phyloP scores from a whole-genome alignment of 30 jellyfish, hydroid and myxozoan species.

The Aurelia sp. region DNA sequence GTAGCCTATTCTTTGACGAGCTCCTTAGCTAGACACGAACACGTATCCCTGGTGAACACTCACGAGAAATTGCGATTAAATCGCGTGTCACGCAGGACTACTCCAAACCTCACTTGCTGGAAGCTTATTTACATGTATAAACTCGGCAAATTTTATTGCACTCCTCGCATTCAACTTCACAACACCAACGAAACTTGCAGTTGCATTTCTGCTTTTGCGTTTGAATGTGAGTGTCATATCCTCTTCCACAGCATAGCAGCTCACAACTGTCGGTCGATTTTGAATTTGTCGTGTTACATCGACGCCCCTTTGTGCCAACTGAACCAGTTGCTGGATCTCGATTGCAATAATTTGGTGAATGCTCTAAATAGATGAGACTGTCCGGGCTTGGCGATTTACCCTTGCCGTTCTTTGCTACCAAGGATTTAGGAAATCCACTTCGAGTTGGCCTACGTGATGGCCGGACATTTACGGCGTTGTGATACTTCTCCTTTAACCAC shows the following conservation, averaged over 20 bases:
- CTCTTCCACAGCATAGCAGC: conserved; percentile 94
- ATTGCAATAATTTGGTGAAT: conserved; percentile 91
- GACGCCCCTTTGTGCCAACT: conserved; percentile 93
- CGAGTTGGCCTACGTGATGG: conserved; percentile 64
- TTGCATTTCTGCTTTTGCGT: conserved; percentile 65
- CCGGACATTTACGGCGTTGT: conserved; percentile 49
- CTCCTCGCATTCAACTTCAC: conserved; percentile 89
- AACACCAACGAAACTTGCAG: conserved; percentile 93
- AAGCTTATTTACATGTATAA: conserved; percentile 75
- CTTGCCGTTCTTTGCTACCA: conserved; percentile 51
- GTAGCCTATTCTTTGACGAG: too few species aligned
- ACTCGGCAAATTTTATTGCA: conserved; percentile 66
- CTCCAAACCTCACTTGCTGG: too few species aligned
- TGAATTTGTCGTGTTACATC: conserved; percentile 61
- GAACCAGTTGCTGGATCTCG: conserved; percentile 80
- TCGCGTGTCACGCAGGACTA: too few species aligned
- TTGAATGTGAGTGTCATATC: conserved; percentile 84
- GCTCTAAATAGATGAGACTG: conserved; percentile 68
- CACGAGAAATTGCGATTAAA: too few species aligned
- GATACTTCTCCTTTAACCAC: conserved; percentile 71
- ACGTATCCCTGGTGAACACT: too few species aligned
- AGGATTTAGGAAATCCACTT: conserved; percentile 72
- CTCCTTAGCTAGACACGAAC: too few species aligned
- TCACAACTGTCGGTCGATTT: conserved; percentile 69
- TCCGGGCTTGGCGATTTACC: conserved; percentile 30